Evolutionary conservation across 2,888 invertebrate genomes (phyloP).

Genomic region (Eupithecia exiguata): DNA sequence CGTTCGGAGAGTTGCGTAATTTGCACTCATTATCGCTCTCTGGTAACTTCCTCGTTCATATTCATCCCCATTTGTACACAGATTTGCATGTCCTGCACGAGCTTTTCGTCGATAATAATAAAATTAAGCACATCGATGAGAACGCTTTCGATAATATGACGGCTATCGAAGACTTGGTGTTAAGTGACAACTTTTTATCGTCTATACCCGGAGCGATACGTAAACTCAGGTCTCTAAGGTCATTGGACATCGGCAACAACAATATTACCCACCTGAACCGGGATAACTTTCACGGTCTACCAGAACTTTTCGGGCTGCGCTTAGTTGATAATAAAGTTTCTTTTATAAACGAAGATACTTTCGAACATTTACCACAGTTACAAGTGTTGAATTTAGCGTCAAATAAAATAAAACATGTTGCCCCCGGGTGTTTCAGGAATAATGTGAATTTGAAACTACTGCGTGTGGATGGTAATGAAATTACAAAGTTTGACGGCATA

Average conservation of each 20-base stretch:
- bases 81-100: conserved; percentile 89
- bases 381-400: conserved; percentile 91
- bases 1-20: conserved; percentile 89
- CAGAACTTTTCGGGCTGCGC: conserved; percentile 89
- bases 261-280: conserved; percentile 88
- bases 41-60: conserved; percentile 86
- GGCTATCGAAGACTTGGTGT: conserved; percentile 88
- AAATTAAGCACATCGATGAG: conserved; percentile 86
- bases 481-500: conserved; percentile 87
- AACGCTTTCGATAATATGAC: conserved; percentile 90
- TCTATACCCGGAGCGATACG: conserved; percentile 87
- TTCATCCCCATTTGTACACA: conserved; percentile 87
- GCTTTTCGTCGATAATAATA: conserved; percentile 89
- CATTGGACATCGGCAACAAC: conserved; percentile 92
- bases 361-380: conserved; percentile 88
- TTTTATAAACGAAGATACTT: conserved; percentile 89
- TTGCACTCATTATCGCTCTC: conserved; percentile 90
- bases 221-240: conserved; percentile 87
- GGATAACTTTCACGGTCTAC: conserved; percentile 88
- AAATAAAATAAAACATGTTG: conserved; percentile 89
- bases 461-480: conserved; percentile 91
- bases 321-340: conserved; percentile 91
- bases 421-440: conserved; percentile 88
- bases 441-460: conserved; percentile 89
- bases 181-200: conserved; percentile 88